Conservation (phyloP, 2,797 vertebrate genomes). For the Danio kyathit region DNA sequence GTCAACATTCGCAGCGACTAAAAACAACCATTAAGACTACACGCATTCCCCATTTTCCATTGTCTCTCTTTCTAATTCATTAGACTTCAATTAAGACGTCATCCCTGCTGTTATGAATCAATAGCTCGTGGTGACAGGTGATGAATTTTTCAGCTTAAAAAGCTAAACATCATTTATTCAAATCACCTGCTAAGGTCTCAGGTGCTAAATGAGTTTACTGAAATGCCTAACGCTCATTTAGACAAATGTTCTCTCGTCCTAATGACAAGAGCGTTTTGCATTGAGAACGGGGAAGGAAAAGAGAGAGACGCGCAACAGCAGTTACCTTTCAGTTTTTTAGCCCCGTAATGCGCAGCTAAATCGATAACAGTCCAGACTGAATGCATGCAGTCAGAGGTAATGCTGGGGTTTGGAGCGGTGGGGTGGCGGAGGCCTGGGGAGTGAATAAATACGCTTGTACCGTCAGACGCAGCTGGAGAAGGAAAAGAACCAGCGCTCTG, state of each 20-base stretch:
- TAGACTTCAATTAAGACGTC: slow-evolving; percentile 81
- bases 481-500: slow-evolving; percentile 19
- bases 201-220: slow-evolving; percentile 84
- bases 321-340: slow-evolving; percentile 54
- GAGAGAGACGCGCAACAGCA: slow-evolving; percentile 67
- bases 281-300: slow-evolving; percentile 25
- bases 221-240: slow-evolving; percentile 81
- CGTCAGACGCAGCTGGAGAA: slow-evolving; percentile 69
- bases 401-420: slow-evolving; percentile 77
- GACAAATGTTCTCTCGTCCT: slow-evolving; percentile 81
- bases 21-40: slow-evolving; percentile 49
- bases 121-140: slow-evolving; percentile 79
- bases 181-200: slow-evolving; percentile 82
- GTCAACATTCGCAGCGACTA: background rate
- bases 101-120: slow-evolving; percentile 79
- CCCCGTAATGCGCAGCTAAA: slow-evolving; percentile 75
- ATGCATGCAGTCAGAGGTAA: slow-evolving; percentile 76
- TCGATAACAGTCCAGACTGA: slow-evolving; percentile 82
- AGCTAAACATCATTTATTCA: slow-evolving; percentile 85
- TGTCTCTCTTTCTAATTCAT: slow-evolving; percentile 74
- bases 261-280: slow-evolving; percentile 74
- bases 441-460: slow-evolving; percentile 77
- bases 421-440: slow-evolving; percentile 66
- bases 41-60: background rate
- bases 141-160: slow-evolving; percentile 82